phyloP scores from a whole-genome alignment of 2,888 invertebrate species.

The Erebia aethiops region DNA sequence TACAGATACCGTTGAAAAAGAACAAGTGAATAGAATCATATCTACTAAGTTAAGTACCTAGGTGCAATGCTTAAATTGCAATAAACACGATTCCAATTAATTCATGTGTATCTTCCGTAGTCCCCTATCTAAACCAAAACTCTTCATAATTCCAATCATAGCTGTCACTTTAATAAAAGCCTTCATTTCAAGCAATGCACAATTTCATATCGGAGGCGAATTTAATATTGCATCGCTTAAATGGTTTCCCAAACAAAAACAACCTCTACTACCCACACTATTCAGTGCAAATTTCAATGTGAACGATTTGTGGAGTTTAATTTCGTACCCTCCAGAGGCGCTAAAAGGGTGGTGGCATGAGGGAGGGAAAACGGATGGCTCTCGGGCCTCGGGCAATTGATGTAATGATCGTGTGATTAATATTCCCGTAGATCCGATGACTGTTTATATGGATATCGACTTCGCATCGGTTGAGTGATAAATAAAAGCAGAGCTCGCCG shows the following conservation, averaged over 20 bases:
- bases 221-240: constrained; percentile 26
- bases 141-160: constrained; percentile 22
- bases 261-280: constrained; percentile 48
- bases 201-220: constrained; percentile 24
- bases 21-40: background rate
- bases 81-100: background rate
- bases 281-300: constrained; percentile 59
- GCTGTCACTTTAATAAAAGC: constrained; percentile 27
- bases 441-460: background rate
- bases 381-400: constrained; percentile 60
- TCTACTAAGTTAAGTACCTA: background rate
- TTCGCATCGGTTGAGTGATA: too few species aligned
- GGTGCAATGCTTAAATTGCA: too few species aligned
- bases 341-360: constrained; percentile 64
- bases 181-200: constrained; percentile 23
- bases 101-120: background rate
- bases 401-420: constrained; percentile 63
- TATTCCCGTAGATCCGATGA: constrained; percentile 45
- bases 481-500: too few species aligned
- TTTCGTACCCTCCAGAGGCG: constrained; percentile 67
- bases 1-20: background rate
- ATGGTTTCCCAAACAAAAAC: constrained; percentile 50
- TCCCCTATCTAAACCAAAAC: constrained; percentile 13
- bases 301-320: constrained; percentile 70
- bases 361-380: constrained; percentile 60